Conservation (phyloP, 2,888 invertebrate genomes). For the Sarcophaga rosellei region DNA sequence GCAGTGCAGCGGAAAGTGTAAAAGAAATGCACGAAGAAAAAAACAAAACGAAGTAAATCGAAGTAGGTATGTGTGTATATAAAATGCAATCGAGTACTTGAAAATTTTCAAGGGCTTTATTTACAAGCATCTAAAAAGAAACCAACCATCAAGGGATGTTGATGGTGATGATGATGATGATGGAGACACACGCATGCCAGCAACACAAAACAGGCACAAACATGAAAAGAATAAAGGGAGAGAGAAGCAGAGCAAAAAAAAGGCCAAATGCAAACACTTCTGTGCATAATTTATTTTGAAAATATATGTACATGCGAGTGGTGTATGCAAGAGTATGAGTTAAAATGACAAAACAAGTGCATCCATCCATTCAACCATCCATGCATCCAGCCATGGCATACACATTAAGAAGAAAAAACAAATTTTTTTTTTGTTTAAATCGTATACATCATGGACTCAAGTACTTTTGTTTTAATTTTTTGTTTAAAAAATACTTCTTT, state of each 20-base stretch:
- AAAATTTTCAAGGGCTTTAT: conserved; percentile 44
- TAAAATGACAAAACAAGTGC: conserved; percentile 57
- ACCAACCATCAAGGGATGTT: conserved; percentile 37
- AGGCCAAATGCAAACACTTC: conserved; percentile 61
- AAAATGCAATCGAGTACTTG: conserved; percentile 41
- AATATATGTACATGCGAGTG: too few relatives aligned
- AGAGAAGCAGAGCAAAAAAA: conserved; percentile 19
- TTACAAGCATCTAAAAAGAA: conserved; percentile 26
- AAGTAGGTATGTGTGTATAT: conserved; percentile 11
- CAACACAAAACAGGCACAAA: neutral
- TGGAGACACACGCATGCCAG: conserved; percentile 7
- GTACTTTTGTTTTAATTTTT: neutral
- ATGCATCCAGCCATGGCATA: conserved; percentile 42
- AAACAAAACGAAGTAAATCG: neutral
- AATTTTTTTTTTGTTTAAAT: neutral
- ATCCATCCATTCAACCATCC: conserved; percentile 27
- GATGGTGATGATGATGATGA: neutral
- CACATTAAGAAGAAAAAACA: conserved; percentile 24
- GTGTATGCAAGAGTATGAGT: neutral
- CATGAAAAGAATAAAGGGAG: neutral
- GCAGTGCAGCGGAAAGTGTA: conserved; percentile 36
- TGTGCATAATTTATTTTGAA: conserved; percentile 62
- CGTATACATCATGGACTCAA: neutral
- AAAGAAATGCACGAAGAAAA: neutral
- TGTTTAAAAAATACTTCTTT: too few relatives aligned